Base-by-base conservation (phyloP, 2,113 vertebrate species). In the Uria aalge region DNA sequence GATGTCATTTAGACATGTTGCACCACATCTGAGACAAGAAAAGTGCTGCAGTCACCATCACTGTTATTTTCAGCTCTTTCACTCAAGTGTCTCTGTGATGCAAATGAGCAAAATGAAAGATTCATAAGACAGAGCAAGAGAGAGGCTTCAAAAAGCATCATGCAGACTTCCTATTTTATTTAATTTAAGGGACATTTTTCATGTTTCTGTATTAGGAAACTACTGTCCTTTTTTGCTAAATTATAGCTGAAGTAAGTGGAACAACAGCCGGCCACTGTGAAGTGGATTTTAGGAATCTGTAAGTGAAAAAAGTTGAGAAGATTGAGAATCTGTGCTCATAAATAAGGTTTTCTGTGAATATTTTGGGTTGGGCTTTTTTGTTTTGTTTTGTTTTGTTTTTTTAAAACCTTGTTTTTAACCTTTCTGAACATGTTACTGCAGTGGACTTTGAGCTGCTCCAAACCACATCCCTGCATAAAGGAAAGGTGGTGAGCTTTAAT, bases 81-180 rank as follows among this genome's bases (percentile, higher is more conserved):
- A 78, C 76, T 95, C 92, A 94, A 94, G 15, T 91, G 88, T 73
- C 75, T 96, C 90, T 96, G 75, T 45, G 11, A 95, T 96, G 92
- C 90, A 94, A 94, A 96, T 96, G 91, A 97, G 80, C 56, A 85
- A 87, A 97, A 97, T 97, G 93, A 96, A 97, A 96, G 86, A 97
- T 97, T 96, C 92, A 96, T 97, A 95, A 97, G 97, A 81, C 59
- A 81, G 88, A 85, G 83, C 56, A 78, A 90, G 84, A 94, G 92
- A 95, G 72, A 94, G 72, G 73, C 96, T 97, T 97, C 96, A 97
- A 96, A 97, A 96, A 96, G 74, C 89, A 87, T 94, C 88, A 81
- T 74, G 64, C 77, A 93, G 85, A 15, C 79, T 95, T 94, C 78
- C 83, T 85, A 56, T 87, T 95, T 90, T 87, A 8, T 95, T 92